Evolutionary conservation across 2,113 vertebrate species (phyloP).

Genomic region (Solenodon paradoxus): DNA sequence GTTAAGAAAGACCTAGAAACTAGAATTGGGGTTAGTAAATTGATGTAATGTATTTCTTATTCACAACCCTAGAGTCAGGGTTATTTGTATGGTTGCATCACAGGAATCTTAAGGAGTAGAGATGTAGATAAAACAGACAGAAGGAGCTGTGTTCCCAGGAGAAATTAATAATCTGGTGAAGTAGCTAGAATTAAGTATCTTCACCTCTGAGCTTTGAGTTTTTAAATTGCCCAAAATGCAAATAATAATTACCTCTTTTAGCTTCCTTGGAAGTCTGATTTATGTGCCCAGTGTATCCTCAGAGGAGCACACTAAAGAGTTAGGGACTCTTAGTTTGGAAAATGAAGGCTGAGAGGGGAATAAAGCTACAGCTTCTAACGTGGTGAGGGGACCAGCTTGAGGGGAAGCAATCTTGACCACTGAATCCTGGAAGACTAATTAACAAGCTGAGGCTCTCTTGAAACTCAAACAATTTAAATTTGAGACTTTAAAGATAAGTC

Average conservation of each 20-base stretch:
- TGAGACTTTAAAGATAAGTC: constrained; percentile 46
- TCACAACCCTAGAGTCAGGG: not conserved
- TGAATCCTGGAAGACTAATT: constrained; percentile 70
- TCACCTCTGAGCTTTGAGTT: constrained; percentile 75
- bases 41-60: constrained; percentile 38
- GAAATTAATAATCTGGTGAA: constrained; percentile 68
- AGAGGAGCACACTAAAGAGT: constrained; percentile 51
- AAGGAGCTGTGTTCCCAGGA: constrained; percentile 49
- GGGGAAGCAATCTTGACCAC: constrained; percentile 64
- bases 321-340: constrained; percentile 48
- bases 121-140: constrained; percentile 68
- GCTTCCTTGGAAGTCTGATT: constrained; percentile 70
- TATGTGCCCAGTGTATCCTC: constrained; percentile 59
- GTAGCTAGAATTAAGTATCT: constrained; percentile 70
- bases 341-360: constrained; percentile 54
- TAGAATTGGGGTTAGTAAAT: not conserved
- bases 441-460: constrained; percentile 20
- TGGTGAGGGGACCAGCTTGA: not conserved
- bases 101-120: constrained; percentile 52
- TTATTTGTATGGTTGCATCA: constrained; percentile 35
- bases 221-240: constrained; percentile 76
- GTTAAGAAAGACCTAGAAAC: not conserved
- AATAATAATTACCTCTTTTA: constrained; percentile 77
- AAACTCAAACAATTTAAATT: constrained; percentile 57
- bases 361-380: not conserved